Evolutionary conservation across 2,797 vertebrate species (phyloP), one percentile per base, ranked within the genome.

Genomic region (Microcaecilia unicolor): DNA sequence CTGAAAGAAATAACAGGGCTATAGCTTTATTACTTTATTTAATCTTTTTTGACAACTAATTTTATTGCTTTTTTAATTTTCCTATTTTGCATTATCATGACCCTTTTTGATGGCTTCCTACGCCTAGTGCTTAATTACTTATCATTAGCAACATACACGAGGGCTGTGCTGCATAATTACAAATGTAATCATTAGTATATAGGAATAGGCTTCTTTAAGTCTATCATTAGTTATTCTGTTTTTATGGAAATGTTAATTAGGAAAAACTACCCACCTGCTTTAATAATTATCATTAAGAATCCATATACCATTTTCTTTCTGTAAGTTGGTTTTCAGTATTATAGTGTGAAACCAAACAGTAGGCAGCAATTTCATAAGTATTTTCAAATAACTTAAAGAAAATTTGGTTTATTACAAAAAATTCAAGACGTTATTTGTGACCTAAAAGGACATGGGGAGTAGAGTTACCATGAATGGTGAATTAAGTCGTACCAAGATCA

Each of bases 211-310:
- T 80, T 78, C 76, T 80, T 85, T 81, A 81, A 82, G 72, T 70
- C 74, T 61, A 47, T 82, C 80, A 83, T 85, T 85, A 85, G 70
- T 85, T 83, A 84, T 78, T 82, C 76, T 74, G 74, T 80, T 82
- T 84, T 81, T 77, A 80, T 80, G 76, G 77, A 78, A 74, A 76
- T 79, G 74, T 83, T 85, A 78, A 81, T 84, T 83, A 85, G 65
- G 57, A 78, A 71, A 82, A 83, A 78, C 78, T 71, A 78, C 79
- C 83, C 83, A 84, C 81, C 83, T 85, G 79, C 78, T 80, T 85
- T 80, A 78, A 80, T 78, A 79, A 82, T 81, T 79, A 78, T 82
- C 81, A 83, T 83, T 77, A 83, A 77, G 72, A n/a, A n/a, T n/a
- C n/a, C n/a, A n/a, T n/a, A n/a, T n/a, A n/a, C n/a, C n/a, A n/a